Percentiles rank a stretch among this genome's conserved stretches.
Evolutionary conservation across 1,140 invertebrate species (phyloP).

Genomic region (Drosophila pallidifrons): DNA sequence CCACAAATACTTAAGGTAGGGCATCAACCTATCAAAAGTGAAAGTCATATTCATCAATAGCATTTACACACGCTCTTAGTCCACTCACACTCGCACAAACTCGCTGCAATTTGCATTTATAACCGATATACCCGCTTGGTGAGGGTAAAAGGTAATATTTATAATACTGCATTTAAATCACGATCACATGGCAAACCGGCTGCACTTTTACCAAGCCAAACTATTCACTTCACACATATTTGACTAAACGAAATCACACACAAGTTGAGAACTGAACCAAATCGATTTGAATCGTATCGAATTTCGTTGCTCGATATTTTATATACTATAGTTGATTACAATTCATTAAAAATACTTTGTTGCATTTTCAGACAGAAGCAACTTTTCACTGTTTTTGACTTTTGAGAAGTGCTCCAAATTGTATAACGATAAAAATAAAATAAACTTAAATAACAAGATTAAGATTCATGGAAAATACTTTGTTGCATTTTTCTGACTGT

Average conservation of each 20-base stretch:
- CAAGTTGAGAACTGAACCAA: slow-evolving; percentile 1
- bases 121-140: background rate
- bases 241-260: slow-evolving; percentile 11
- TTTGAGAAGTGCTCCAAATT: no score
- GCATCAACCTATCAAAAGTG: slow-evolving; percentile 35
- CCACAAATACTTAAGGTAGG: slow-evolving; percentile 2
- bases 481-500: no score
- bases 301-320: no score
- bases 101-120: background rate
- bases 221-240: slow-evolving; percentile 9
- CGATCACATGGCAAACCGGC: slow-evolving; percentile 51
- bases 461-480: no score
- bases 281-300: background rate
- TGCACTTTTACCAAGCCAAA: slow-evolving; percentile 44
- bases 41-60: slow-evolving; percentile 26
- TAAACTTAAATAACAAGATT: no score
- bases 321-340: no score
- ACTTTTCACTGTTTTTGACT: no score
- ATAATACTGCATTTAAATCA: slow-evolving; percentile 60
- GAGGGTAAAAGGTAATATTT: slow-evolving; percentile 46
- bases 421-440: no score
- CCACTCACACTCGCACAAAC: background rate
- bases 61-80: slow-evolving; percentile 1
- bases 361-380: no score
- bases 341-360: no score